A percentile compares a stretch with the other conserved stretches of the same genome.
Evolutionary conservation across 2,888 invertebrate species (phyloP).

Genomic region (Pheosia tremula): DNA sequence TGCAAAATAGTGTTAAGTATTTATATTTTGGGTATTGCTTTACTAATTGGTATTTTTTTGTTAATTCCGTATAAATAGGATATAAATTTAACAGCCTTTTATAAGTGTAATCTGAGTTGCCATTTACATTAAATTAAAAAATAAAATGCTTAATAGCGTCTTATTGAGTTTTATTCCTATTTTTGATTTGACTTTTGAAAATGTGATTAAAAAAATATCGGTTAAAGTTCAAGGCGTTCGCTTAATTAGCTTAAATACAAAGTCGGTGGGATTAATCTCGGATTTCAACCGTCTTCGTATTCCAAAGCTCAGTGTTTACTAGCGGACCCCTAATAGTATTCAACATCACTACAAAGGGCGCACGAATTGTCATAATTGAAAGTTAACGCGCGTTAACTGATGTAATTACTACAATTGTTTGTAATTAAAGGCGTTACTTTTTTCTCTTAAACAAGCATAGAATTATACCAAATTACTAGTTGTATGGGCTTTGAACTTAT

Average conservation of each 20-base stretch:
- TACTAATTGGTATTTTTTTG: too few species aligned
- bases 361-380: constrained; percentile 61
- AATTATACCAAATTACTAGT: constrained; percentile 70
- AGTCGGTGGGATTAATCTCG: constrained; percentile 7
- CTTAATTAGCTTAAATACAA: constrained; percentile 4
- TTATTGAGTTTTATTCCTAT: too few species aligned
- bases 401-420: constrained; percentile 57
- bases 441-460: constrained; percentile 55
- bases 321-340: constrained; percentile 33
- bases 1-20: not conserved
- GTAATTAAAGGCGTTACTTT: constrained; percentile 67
- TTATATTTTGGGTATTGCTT: not conserved
- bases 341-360: constrained; percentile 44
- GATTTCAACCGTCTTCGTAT: constrained; percentile 28
- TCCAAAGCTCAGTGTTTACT: constrained; percentile 25
- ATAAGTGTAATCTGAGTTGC: too few species aligned
- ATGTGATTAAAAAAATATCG: not conserved
- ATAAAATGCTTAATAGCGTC: too few species aligned
- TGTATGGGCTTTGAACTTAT: constrained; percentile 49
- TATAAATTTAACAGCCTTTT: too few species aligned
- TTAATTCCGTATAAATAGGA: too few species aligned
- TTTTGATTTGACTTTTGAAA: not conserved
- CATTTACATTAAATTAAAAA: too few species aligned
- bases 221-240: not conserved
- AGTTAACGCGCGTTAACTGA: constrained; percentile 58